phyloP scores from a whole-genome alignment of 2,113 vertebrate species.

The Urocolius indicus region DNA sequence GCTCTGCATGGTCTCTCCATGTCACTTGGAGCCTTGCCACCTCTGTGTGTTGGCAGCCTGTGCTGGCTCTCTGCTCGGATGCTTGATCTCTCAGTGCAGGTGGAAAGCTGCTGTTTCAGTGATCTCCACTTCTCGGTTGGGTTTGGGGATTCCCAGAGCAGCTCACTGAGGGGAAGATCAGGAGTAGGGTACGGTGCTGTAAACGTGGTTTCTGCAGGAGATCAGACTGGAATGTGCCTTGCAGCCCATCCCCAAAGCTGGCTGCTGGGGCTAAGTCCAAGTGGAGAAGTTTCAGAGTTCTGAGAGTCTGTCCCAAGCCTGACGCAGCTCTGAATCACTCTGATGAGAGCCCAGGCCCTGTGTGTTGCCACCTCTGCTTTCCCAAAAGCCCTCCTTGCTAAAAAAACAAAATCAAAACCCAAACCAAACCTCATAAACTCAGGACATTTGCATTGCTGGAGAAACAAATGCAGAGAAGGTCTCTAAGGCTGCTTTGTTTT shows the following conservation, averaged over 20 bases:
- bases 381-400: neutral
- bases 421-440: neutral
- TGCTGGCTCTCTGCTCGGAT: neutral
- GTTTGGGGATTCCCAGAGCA: neutral
- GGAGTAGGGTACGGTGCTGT: neutral
- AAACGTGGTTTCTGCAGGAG: neutral
- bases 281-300: neutral
- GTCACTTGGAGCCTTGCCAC: neutral
- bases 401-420: neutral
- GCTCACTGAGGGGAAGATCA: neutral
- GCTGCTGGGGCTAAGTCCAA: neutral
- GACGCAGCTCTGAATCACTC: fast-evolving
- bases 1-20: fast-evolving
- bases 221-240: neutral
- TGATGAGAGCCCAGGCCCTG: neutral
- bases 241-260: neutral
- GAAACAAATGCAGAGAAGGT: neutral
- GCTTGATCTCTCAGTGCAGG: neutral
- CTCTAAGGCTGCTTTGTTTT: neutral
- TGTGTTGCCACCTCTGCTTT: neutral
- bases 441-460: neutral
- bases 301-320: neutral
- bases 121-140: neutral
- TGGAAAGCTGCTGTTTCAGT: neutral
- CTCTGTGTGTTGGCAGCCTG: neutral